phyloP scores from a whole-genome alignment of 1,140 invertebrate species.

The Delia radicum region DNA sequence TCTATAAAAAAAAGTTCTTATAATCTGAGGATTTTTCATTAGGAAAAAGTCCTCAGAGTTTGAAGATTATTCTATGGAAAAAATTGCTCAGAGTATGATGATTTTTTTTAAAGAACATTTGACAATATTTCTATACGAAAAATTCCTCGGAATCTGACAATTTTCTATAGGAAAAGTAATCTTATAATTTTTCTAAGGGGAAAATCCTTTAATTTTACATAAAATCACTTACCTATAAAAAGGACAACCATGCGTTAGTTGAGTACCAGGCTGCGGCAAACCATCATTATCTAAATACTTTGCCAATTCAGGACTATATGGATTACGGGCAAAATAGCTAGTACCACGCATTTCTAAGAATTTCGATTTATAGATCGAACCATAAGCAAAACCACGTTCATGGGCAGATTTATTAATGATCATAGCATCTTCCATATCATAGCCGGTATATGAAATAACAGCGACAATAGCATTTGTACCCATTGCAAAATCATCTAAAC shows the following conservation, averaged over 20 bases:
- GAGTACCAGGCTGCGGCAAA: constrained; percentile 77
- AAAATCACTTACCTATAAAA: constrained; percentile 73
- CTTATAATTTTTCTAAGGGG: too few relatives aligned
- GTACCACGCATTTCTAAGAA: constrained; percentile 67
- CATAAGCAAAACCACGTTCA: constrained; percentile 93
- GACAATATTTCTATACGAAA: too few relatives aligned
- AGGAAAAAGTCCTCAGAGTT: too few relatives aligned
- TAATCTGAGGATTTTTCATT: too few relatives aligned
- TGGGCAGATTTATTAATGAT: constrained; percentile 93
- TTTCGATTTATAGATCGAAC: constrained; percentile 86
- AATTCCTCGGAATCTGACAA: too few relatives aligned
- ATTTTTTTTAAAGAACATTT: too few relatives aligned
- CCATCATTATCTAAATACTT: constrained; percentile 79
- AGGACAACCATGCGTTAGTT: constrained; percentile 66
- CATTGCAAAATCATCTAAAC: constrained; percentile 90
- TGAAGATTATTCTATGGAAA: too few relatives aligned
- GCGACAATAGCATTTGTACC: constrained; percentile 98
- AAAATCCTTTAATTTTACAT: too few relatives aligned
- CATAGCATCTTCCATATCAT: constrained; percentile 99
- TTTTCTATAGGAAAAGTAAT: too few relatives aligned
- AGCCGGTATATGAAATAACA: constrained; percentile 98
- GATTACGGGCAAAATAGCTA: constrained; percentile 75
- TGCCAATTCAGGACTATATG: constrained; percentile 60
- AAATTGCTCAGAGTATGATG: too few relatives aligned
- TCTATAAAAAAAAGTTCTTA: too few relatives aligned